These are phyloP conservation scores for Callaeas wilsoni DNA, from an alignment of 2,113 vertebrate species.

Conservation along the genomic window DNA sequence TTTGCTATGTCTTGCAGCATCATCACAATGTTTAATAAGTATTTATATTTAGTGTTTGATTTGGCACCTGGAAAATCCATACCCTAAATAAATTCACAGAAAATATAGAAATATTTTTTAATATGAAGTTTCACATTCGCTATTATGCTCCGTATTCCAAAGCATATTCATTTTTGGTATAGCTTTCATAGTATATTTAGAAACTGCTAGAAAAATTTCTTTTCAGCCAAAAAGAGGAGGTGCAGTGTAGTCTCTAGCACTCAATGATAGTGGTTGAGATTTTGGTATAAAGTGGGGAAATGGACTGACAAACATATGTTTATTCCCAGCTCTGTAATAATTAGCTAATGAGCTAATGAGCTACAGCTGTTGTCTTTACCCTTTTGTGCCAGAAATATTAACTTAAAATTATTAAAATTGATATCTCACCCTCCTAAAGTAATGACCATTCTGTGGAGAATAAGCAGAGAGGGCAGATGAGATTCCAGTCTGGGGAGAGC, in stretches of 20 bases:
- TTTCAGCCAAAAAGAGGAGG: neutral
- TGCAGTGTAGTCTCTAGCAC: neutral
- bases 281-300: neutral
- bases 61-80: neutral
- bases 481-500: neutral
- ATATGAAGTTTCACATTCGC: neutral
- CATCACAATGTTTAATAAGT: neutral
- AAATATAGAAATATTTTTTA: neutral
- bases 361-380: neutral
- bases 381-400: neutral
- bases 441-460: neutral
- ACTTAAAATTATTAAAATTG: neutral
- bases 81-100: neutral
- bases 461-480: neutral
- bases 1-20: neutral
- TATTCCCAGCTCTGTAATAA: neutral
- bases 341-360: neutral
- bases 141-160: neutral
- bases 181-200: neutral
- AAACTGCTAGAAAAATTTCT: neutral
- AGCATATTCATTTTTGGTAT: neutral
- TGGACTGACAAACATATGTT: neutral
- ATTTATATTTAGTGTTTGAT: neutral
- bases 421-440: neutral
- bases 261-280: rapidly evolving